Evolutionary conservation across 2,888 invertebrate species (phyloP).

Genomic region (Elgonia sp.): DNA sequence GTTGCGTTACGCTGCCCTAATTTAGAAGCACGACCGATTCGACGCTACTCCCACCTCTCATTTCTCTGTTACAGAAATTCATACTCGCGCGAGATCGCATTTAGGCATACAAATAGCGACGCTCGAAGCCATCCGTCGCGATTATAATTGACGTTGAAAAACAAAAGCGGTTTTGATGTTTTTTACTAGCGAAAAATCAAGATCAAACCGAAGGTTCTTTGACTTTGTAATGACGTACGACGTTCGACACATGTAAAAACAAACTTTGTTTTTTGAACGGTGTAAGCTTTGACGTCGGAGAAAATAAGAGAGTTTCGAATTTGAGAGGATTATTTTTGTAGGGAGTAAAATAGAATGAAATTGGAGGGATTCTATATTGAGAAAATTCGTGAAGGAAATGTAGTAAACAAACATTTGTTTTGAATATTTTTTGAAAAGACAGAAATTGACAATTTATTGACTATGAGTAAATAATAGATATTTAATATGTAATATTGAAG

Average conservation of each 20-base stretch:
- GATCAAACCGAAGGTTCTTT: conserved; percentile 12
- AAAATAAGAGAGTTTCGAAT: neutral
- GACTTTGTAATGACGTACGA: conserved; percentile 30
- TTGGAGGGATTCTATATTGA: no score
- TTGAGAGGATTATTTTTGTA: no score
- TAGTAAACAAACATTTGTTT: no score
- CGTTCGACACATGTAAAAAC: conserved; percentile 34
- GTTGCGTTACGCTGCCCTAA: conserved; percentile 87
- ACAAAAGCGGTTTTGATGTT: neutral
- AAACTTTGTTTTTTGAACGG: conserved; percentile 3
- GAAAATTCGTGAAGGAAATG: no score
- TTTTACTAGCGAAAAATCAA: conserved; percentile 11
- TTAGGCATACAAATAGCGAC: conserved; percentile 59
- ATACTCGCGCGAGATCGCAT: conserved; percentile 71
- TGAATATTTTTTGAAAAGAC: no score
- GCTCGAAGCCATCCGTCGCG: conserved; percentile 44
- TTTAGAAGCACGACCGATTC: conserved; percentile 84
- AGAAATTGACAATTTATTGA: no score
- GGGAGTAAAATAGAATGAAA: no score
- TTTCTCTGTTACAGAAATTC: conserved; percentile 76
- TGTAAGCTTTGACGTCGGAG: conserved; percentile 6
- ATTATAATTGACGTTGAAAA: conserved; percentile 55
- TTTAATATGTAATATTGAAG: no score
- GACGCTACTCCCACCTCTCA: conserved; percentile 82
- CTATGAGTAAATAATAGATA: no score